These are phyloP conservation scores for Periophthalmodon schlosseri DNA, from an alignment of 2,113 vertebrate species.

Conservation along the genomic window DNA sequence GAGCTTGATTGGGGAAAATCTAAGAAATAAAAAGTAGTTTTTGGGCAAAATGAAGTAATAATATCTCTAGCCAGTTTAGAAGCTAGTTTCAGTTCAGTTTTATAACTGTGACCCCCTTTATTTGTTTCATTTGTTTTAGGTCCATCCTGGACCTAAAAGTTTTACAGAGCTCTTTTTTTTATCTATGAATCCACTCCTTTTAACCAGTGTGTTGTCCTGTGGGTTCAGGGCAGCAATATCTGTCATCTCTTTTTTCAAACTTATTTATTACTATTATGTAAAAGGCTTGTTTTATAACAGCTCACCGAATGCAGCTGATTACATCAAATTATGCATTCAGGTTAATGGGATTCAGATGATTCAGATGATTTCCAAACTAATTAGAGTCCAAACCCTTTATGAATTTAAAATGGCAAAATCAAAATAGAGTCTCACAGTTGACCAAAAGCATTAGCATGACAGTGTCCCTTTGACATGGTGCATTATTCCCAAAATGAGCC, in stretches of 20 bases:
- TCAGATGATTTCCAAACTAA: constrained; percentile 25
- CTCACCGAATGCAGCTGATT: constrained; percentile 32
- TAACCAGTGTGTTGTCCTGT: neutral
- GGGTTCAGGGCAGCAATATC: neutral
- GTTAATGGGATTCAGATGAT: constrained; percentile 23
- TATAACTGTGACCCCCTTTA: too few relatives aligned
- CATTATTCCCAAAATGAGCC: neutral
- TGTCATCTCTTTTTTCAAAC: neutral
- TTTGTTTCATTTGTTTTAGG: neutral
- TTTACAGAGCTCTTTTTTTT: neutral
- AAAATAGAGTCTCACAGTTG: constrained; percentile 2
- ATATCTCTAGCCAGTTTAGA: too few relatives aligned
- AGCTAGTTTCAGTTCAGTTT: too few relatives aligned
- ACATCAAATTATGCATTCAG: constrained; percentile 25
- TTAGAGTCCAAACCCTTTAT: constrained; percentile 8
- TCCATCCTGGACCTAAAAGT: neutral
- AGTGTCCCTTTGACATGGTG: neutral
- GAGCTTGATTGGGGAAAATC: too few relatives aligned
- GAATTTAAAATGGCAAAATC: constrained; percentile 14
- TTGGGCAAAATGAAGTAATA: too few relatives aligned
- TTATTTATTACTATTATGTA: constrained; percentile 30
- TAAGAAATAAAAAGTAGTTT: too few relatives aligned
- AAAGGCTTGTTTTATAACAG: constrained; percentile 25
- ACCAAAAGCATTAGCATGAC: constrained; percentile 12
- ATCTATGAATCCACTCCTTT: neutral